Evolutionary conservation across 2,797 vertebrate genomes (phyloP).

Genomic region (Sarcoramphus papa): DNA sequence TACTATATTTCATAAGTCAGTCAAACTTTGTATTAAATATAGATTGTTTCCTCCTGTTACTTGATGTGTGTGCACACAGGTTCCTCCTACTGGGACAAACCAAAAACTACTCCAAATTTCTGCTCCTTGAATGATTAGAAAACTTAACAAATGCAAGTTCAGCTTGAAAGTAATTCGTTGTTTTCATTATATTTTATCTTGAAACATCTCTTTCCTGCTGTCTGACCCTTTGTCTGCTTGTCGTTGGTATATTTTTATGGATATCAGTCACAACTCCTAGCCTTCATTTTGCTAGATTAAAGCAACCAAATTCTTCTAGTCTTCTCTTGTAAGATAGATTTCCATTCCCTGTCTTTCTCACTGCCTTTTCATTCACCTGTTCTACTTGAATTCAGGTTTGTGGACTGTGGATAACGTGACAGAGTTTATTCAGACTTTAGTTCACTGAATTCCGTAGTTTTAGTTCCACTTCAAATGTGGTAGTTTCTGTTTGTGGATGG

Average conservation of each 20-base stretch:
- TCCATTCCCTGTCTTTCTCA: neutral
- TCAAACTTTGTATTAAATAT: neutral
- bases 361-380: neutral
- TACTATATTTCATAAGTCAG: neutral
- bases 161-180: too few species aligned
- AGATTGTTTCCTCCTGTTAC: neutral
- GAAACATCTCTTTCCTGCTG: neutral
- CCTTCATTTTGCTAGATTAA: neutral
- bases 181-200: neutral
- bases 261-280: neutral
- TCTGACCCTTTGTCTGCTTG: neutral
- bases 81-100: neutral
- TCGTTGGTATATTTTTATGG: neutral
- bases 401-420: neutral
- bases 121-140: neutral
- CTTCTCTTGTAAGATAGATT: neutral
- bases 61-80: fast-evolving
- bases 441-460: neutral
- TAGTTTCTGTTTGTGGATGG: neutral
- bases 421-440: neutral
- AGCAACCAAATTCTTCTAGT: neutral
- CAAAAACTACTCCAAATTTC: neutral
- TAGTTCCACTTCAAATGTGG: neutral
- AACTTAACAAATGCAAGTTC: neutral
- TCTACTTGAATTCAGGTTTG: neutral